Conservation (phyloP, 2,888 invertebrate genomes). For the Cancer borealis region DNA sequence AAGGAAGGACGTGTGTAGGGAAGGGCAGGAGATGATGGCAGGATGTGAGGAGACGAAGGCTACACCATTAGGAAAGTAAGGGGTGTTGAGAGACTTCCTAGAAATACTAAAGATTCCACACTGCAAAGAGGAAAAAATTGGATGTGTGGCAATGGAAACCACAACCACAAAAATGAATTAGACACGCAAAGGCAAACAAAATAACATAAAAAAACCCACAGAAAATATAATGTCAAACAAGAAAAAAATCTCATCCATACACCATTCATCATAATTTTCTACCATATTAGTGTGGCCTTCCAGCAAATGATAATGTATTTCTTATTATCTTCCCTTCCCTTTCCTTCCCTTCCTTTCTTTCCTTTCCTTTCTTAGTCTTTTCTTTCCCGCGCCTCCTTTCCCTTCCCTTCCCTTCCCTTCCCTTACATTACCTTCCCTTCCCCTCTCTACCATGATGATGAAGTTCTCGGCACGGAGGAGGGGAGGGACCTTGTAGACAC, state of each 20-base stretch:
- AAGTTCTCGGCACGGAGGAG: neutral
- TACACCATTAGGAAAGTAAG: neutral
- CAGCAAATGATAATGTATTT: neutral
- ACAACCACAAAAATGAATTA: neutral
- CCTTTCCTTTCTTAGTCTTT: neutral
- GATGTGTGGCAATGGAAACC: neutral
- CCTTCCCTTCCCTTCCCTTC: neutral
- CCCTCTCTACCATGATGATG: neutral
- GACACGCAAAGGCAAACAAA: neutral
- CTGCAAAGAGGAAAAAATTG: neutral
- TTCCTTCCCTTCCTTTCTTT: neutral
- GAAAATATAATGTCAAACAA: neutral
- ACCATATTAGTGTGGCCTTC: neutral
- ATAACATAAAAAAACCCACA: neutral
- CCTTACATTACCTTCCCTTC: neutral
- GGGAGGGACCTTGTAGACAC: neutral
- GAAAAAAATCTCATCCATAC: neutral
- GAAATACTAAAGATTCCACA: neutral
- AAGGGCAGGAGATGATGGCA: neutral
- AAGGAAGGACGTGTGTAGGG: neutral
- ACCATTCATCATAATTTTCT: conserved; percentile 16
- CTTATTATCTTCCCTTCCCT: neutral
- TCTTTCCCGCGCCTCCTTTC: neutral
- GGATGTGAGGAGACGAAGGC: too few species aligned
- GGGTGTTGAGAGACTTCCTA: neutral